These are phyloP conservation scores for Bombus polaris DNA, from an alignment of 1,140 invertebrate genomes.

Conservation along the genomic window DNA sequence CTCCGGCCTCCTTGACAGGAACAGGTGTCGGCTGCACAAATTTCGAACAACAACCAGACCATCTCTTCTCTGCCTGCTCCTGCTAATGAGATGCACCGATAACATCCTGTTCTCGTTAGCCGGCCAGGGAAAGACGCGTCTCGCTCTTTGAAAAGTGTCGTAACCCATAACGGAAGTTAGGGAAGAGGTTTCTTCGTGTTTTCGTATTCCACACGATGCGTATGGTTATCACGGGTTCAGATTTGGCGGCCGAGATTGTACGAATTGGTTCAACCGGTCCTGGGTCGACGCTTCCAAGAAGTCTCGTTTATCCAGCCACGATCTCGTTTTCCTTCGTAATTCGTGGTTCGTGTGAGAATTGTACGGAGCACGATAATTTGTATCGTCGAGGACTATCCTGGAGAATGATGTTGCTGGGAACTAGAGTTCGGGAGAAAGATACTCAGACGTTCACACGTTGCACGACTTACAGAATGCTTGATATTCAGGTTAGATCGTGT, in stretches of 20 bases:
- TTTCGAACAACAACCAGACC: background rate
- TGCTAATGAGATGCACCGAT: slow-evolving; percentile 39
- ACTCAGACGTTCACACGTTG: no score
- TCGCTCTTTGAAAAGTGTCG: slow-evolving; percentile 12
- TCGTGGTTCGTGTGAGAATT: background rate
- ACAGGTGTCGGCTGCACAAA: slow-evolving; percentile 29
- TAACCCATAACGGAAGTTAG: background rate
- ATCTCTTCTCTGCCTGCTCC: background rate
- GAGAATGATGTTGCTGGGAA: no score
- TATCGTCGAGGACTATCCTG: background rate
- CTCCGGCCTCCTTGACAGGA: background rate
- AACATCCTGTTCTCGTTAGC: slow-evolving; percentile 35
- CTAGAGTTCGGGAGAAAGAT: no score
- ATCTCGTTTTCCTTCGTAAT: slow-evolving; percentile 3
- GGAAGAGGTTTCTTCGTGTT: background rate
- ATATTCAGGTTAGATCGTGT: no score
- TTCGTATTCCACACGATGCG: slow-evolving; percentile 30
- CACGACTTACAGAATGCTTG: no score
- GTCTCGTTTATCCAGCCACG: background rate
- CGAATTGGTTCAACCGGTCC: slow-evolving; percentile 36
- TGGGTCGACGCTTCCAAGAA: background rate
- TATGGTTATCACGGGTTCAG: slow-evolving; percentile 19
- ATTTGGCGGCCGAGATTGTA: slow-evolving; percentile 17
- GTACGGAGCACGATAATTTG: background rate
- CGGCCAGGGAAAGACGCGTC: background rate